Conservation (phyloP, 2,888 invertebrate species). For the Drosophila dives region DNA sequence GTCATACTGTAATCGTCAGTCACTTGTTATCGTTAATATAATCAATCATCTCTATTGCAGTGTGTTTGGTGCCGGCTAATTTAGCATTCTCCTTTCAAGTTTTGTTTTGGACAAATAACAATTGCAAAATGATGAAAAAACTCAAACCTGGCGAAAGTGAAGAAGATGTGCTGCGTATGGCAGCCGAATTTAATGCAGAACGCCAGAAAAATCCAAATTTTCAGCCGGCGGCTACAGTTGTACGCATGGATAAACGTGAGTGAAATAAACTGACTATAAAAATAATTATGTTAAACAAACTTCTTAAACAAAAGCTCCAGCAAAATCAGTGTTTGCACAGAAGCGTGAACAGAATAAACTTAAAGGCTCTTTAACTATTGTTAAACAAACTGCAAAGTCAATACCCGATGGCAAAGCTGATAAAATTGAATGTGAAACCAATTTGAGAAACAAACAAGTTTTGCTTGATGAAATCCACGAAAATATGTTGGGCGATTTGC, state of each 20-base stretch:
- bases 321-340: slow-evolving; percentile 82
- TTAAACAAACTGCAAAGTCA: neutral
- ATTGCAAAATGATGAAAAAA: slow-evolving; percentile 83
- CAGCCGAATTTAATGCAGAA: slow-evolving; percentile 89
- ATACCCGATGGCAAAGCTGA: neutral
- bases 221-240: slow-evolving; percentile 88
- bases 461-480: slow-evolving; percentile 75
- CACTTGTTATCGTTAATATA: neutral
- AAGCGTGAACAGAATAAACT: slow-evolving; percentile 51
- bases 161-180: slow-evolving; percentile 90
- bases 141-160: slow-evolving; percentile 90
- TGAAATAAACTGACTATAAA: neutral
- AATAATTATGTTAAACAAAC: neutral
- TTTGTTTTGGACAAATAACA: neutral
- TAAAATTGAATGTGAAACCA: neutral
- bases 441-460: slow-evolving; percentile 27
- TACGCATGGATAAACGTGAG: slow-evolving; percentile 80
- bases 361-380: neutral
- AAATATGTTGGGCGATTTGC: slow-evolving; percentile 68
- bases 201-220: slow-evolving; percentile 86
- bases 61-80: slow-evolving; percentile 14
- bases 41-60: slow-evolving; percentile 21
- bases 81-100: slow-evolving; percentile 20
- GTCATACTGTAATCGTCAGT: neutral
- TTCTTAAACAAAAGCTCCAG: slow-evolving; percentile 57